Conservation (phyloP, 2,113 vertebrate species). For the Turdus rufiventris region DNA sequence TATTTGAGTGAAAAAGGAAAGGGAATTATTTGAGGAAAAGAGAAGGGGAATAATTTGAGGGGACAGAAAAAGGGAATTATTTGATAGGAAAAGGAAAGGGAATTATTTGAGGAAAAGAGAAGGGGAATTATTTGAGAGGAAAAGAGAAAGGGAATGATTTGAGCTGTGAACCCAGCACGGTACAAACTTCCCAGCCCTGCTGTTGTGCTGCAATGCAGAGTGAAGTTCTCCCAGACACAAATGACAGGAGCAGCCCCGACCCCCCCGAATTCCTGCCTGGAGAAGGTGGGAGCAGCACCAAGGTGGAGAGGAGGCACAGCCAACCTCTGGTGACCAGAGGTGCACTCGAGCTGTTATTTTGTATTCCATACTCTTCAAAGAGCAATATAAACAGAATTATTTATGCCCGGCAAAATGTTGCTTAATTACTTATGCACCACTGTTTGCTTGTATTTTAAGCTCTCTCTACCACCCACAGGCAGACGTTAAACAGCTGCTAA, state of each 20-base stretch:
- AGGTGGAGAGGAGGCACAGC: slow-evolving; percentile 68
- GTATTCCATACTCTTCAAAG: slow-evolving; percentile 83
- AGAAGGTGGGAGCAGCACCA: slow-evolving; percentile 5
- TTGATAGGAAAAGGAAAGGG: too few species aligned
- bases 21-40: not conserved
- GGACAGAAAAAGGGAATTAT: too few species aligned
- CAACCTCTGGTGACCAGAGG: slow-evolving; percentile 83
- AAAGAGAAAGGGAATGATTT: not conserved
- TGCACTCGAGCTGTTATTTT: slow-evolving; percentile 76
- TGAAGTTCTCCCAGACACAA: not conserved
- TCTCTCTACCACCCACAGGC: slow-evolving; percentile 94
- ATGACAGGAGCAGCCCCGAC: not conserved
- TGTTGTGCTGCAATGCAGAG: not conserved
- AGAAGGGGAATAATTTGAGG: not conserved
- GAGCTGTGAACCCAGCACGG: accelerated
- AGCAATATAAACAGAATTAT: slow-evolving; percentile 99
- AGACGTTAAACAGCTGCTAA: slow-evolving; percentile 98
- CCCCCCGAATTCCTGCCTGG: not conserved
- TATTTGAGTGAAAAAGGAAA: not conserved
- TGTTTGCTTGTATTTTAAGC: slow-evolving; percentile 87
- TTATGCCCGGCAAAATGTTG: slow-evolving; percentile 98
- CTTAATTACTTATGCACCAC: slow-evolving; percentile 99
- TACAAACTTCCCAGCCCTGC: not conserved
- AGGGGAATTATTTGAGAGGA: not conserved
- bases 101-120: not conserved